Conservation (phyloP, 2,113 vertebrate species). For the Notiomystis cincta region DNA sequence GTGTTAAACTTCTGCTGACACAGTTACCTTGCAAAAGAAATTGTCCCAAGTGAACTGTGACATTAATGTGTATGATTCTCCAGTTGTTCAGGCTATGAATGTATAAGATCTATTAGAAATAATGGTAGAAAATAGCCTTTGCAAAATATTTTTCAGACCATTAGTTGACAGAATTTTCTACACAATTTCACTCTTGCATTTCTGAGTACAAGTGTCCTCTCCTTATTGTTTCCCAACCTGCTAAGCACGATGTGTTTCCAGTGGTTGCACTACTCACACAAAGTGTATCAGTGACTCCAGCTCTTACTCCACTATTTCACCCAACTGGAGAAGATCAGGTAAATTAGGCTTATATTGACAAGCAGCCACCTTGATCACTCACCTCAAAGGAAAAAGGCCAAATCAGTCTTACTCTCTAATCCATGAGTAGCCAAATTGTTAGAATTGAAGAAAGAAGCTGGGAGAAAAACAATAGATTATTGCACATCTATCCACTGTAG, state of each 20-base stretch:
- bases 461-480: background rate
- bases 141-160: slow-evolving; percentile 60
- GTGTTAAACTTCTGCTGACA: slow-evolving; percentile 35
- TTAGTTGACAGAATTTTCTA: slow-evolving; percentile 65
- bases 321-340: background rate
- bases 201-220: slow-evolving; percentile 25
- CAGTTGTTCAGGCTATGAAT: slow-evolving; percentile 33
- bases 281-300: background rate
- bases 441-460: background rate
- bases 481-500: background rate
- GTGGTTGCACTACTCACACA: background rate
- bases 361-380: background rate
- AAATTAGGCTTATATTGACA: background rate
- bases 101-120: slow-evolving; percentile 52
- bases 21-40: slow-evolving; percentile 55
- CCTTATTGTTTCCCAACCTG: background rate
- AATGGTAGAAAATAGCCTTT: slow-evolving; percentile 56
- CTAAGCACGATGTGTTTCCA: background rate
- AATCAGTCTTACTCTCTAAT: background rate
- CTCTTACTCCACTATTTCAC: background rate
- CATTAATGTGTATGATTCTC: slow-evolving; percentile 17
- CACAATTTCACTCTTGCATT: slow-evolving; percentile 45
- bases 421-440: fast-evolving
- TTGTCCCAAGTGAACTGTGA: slow-evolving; percentile 47
- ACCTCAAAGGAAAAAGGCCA: background rate